A percentile compares a stretch with the other conserved stretches of the same genome.
phyloP scores from a whole-genome alignment of 2,888 invertebrate genomes.

The Epinotia brunnichana region DNA sequence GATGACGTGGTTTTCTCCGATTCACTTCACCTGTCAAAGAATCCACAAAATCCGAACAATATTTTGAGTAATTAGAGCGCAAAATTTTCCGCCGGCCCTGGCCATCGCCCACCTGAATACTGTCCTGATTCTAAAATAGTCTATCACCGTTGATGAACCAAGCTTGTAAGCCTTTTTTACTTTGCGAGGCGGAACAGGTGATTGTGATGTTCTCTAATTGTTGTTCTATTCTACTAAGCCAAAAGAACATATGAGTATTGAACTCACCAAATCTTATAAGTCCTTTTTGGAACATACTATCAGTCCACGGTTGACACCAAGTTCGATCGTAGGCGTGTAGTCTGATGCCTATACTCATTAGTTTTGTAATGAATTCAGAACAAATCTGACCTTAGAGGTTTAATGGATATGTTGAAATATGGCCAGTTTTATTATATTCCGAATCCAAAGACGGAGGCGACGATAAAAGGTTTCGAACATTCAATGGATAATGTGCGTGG shows the following conservation, averaged over 20 bases:
- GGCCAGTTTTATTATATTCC: slow-evolving; percentile 16
- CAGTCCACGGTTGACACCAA: slow-evolving; percentile 58
- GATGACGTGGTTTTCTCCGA: neutral
- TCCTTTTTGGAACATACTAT: neutral
- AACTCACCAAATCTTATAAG: neutral
- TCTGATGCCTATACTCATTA: slow-evolving; percentile 46
- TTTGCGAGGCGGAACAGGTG: slow-evolving; percentile 62
- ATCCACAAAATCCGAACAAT: neutral
- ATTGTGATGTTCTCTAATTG: slow-evolving; percentile 63
- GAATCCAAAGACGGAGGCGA: slow-evolving; percentile 16
- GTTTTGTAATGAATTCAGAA: slow-evolving; percentile 26
- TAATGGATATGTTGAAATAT: slow-evolving; percentile 37
- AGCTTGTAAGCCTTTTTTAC: slow-evolving; percentile 9
- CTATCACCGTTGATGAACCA: neutral
- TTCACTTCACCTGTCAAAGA: slow-evolving; percentile 7
- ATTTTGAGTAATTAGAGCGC: slow-evolving; percentile 33
- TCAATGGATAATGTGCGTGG: slow-evolving; percentile 22
- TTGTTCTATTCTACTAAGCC: slow-evolving; percentile 34
- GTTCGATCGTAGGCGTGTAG: slow-evolving; percentile 58
- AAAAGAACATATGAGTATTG: slow-evolving; percentile 19
- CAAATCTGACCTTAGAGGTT: slow-evolving; percentile 36
- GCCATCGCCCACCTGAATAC: slow-evolving; percentile 68
- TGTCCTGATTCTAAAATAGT: slow-evolving; percentile 2
- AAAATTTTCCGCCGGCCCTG: slow-evolving; percentile 61
- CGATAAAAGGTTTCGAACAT: slow-evolving; percentile 19